These are phyloP conservation scores for Rafetus swinhoei DNA, from an alignment of 2,113 vertebrate species.

Conservation along the genomic window DNA sequence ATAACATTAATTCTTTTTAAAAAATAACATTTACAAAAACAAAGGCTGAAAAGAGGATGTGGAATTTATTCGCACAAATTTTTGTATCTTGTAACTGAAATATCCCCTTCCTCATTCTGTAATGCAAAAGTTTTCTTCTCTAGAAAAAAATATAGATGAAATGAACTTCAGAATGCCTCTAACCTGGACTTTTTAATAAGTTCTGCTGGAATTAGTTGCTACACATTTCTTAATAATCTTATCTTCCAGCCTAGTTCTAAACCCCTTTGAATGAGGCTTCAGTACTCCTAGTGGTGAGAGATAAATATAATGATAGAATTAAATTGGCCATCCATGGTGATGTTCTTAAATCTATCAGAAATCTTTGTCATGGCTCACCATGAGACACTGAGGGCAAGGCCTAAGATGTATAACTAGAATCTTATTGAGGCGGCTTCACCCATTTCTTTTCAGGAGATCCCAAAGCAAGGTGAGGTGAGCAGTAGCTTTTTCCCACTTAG, in stretches of 20 bases:
- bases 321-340: neutral
- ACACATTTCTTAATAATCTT: neutral
- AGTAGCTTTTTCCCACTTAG: neutral
- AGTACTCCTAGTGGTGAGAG: neutral
- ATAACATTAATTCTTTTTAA: neutral
- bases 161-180: neutral
- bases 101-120: neutral
- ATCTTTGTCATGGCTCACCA: neutral
- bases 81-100: neutral
- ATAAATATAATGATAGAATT: neutral
- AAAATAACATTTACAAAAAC: rapidly evolving
- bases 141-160: neutral
- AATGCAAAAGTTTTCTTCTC: neutral
- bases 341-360: neutral
- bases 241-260: neutral
- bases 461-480: neutral
- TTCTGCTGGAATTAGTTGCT: too few relatives aligned
- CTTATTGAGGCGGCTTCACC: neutral
- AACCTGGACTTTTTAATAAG: neutral
- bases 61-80: neutral
- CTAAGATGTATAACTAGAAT: neutral
- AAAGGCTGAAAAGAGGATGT: rapidly evolving
- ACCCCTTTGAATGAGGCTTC: neutral
- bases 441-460: neutral
- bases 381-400: neutral